Evolutionary conservation across 1,140 invertebrate species (phyloP).

Genomic region (Atta colombica): DNA sequence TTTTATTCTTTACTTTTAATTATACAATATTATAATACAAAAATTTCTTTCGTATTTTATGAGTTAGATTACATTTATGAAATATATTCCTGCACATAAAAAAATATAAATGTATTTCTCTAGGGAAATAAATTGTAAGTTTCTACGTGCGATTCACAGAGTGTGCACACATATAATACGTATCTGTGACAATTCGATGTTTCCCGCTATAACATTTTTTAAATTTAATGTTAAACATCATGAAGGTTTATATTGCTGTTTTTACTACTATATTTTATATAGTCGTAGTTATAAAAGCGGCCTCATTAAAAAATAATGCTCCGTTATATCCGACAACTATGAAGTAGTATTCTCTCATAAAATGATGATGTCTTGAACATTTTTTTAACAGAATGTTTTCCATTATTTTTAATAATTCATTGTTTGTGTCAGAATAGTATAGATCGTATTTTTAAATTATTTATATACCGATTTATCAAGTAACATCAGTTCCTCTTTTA

Average conservation of each 20-base stretch:
- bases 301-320: constrained; percentile 53
- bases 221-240: constrained; percentile 32
- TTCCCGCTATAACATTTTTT: constrained; percentile 28
- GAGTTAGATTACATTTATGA: not conserved
- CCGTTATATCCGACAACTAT: not conserved
- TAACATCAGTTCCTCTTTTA: not conserved
- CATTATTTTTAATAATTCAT: not conserved
- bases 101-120: not conserved
- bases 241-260: not conserved
- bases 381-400: constrained; percentile 17
- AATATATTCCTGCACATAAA: not conserved
- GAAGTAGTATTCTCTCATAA: not conserved
- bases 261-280: constrained; percentile 17
- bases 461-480: not conserved
- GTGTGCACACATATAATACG: not conserved
- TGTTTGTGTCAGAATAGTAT: not conserved
- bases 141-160: not conserved
- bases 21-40: not conserved
- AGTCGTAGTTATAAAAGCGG: constrained; percentile 2
- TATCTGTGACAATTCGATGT: constrained; percentile 31
- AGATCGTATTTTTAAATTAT: not conserved
- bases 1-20: not conserved
- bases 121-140: not conserved
- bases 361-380: constrained; percentile 20
- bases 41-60: not conserved